A percentile compares a stretch with the other conserved stretches of the same genome.
Evolutionary conservation across 2,888 invertebrate genomes (phyloP).

Genomic region (Diabrotica balteata): DNA sequence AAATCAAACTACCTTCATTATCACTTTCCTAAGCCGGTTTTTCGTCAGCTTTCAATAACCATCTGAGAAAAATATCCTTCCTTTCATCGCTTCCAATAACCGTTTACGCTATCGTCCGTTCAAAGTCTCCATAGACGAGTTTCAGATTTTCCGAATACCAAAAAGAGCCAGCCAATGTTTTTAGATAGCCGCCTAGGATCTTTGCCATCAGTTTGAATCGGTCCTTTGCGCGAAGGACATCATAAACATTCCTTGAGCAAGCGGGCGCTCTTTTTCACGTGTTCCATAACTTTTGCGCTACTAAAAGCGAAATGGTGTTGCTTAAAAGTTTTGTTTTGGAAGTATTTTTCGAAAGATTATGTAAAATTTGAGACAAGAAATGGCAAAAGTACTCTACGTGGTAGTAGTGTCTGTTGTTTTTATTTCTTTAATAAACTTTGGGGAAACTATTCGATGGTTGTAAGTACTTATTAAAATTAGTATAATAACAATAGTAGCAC

Average conservation of each 20-base stretch:
- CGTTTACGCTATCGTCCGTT: conserved; percentile 19
- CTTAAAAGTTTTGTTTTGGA: neutral
- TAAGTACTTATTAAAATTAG: conserved; percentile 40
- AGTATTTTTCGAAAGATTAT: conserved; percentile 6
- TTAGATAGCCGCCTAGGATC: conserved; percentile 17
- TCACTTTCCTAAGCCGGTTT: conserved; percentile 9
- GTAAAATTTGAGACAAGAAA: neutral
- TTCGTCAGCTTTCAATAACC: conserved; percentile 7
- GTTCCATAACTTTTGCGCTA: neutral
- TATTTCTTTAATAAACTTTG: conserved; percentile 38
- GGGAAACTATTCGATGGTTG: conserved; percentile 50
- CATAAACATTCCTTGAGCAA: conserved; percentile 10
- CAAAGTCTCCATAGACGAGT: conserved; percentile 17
- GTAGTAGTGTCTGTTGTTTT: conserved; percentile 33
- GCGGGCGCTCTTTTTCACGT: neutral
- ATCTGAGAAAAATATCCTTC: conserved; percentile 15
- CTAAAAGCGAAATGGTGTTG: too few relatives aligned
- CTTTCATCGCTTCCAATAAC: conserved; percentile 19
- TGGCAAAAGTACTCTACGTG: conserved; percentile 17
- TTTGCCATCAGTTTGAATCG: conserved; percentile 23
- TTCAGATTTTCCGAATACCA: conserved; percentile 28
- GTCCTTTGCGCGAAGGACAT: conserved; percentile 25
- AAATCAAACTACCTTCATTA: conserved; percentile 13
- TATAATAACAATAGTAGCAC: neutral
- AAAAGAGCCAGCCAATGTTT: conserved; percentile 25